Evolutionary conservation across 1,140 invertebrate genomes (phyloP), one percentile per base, ranked within the genome.

Genomic region (Pogonus chalceus): DNA sequence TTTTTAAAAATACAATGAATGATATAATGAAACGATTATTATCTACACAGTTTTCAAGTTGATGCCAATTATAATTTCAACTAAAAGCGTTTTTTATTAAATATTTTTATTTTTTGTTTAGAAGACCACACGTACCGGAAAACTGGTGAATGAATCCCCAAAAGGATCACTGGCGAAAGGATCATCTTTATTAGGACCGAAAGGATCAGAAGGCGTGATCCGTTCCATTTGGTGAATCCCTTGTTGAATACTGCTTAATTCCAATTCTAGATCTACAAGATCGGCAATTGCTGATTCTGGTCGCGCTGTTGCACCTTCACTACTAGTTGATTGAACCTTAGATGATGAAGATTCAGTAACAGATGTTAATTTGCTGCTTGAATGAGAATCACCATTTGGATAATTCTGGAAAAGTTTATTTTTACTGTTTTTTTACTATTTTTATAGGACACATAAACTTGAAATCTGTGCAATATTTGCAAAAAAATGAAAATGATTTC

Each of bases 221-320:
- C 86, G 82, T 65, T 91, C 88, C 78, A 92, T 88, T 67, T 92
- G 88, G 58, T 85, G 84, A 53, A 93, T 84, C 3, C 89, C 89
- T 60, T 92, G 82, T 69, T 95, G 85, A 59, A 98, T 77, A 49
- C 85, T 91, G 59, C 86, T 89, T 51, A 96, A 73, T 74, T 96
- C 92, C 66, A 91, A 87, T 69, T 97, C 92, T 55, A 98, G 74
- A 73, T 96, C 92, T 18, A 98, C 82, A 55, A 98, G 73, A 73
- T 96, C 90, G 0, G 88, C 90, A 1, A 83, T 80, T 9, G 75
- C 76, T 0, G 71, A 71, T 43, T 43, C 37, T 4, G 9, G 7
- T 4, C 18, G 9, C 9, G 37, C 37, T 18, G 9, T 4, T 4
- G 37, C 18, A 43, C 37, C 37, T 9, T 43, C 37, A 9, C 12